Base-by-base conservation (phyloP, 2,797 vertebrate species). In the Myotis vivesi region DNA sequence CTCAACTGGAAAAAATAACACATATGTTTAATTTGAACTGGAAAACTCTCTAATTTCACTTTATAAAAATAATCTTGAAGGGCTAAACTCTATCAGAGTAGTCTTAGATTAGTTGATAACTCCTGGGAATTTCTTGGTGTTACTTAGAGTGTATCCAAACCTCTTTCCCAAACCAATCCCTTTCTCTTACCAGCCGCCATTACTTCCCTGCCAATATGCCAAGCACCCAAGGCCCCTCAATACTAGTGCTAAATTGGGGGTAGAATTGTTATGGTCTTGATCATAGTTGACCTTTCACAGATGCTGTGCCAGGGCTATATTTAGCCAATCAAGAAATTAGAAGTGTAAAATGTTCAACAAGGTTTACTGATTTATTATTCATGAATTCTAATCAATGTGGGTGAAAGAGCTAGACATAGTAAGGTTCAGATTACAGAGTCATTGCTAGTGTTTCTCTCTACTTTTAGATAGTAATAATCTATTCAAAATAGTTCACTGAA, bases 41-140 rank as follows among this genome's bases (percentile, higher is more conserved):
- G 73, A 38, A 76, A 1, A 88, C 57, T 94, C 49, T 93, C 38
- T 38, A 86, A 46, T 77, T 92, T 68, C 16, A 95, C 86, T 62
- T 76, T 57, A 28, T 13, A 66, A 57, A 3, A 66, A 16, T 86
- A 46, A 71, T 36, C 5, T 62, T 82, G 87, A 75, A 85, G 36
- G 15, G 38, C 5, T 28, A 23, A 22, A 25, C 25, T 88, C 59
- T 22, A 23, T 36, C n/a, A 73, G 51, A 64, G 22, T 25, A 38
- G 25, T 36, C 13, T 86, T 83, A 77, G 12, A 30, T 33, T 68
- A 19, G 3, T 15, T 51, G 17, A 36, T 79, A 53, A 79, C 4
- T 28, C 9, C 55, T 86, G 44, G 33, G 5, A 71, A 71, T 59
- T 68, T n/a, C 10, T 64, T 87, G 7, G 6, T 36, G 17, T 22